Percentiles rank a stretch among this genome's conserved stretches.
Evolutionary conservation across 2,888 invertebrate species (phyloP).

Genomic region (Tetheella fluctuosa): DNA sequence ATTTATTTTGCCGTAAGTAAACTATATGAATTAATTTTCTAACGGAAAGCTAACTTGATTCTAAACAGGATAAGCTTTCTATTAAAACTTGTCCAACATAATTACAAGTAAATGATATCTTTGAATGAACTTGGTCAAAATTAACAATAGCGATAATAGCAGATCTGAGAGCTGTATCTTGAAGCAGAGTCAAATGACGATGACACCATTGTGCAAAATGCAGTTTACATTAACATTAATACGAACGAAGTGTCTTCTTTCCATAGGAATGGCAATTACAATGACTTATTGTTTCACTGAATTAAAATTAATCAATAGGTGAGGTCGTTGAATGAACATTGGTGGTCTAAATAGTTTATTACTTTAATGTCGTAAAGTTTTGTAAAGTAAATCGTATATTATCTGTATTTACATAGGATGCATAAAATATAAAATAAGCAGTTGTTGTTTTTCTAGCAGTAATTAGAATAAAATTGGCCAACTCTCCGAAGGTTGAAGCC

Average conservation of each 20-base stretch:
- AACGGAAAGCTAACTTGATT: conserved; percentile 16
- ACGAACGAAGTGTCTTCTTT: neutral
- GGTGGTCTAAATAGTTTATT: too few species aligned
- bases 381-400: neutral
- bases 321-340: too few species aligned
- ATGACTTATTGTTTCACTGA: too few species aligned
- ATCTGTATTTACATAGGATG: neutral
- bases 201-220: conserved; percentile 10
- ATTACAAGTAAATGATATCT: conserved; percentile 17
- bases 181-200: neutral
- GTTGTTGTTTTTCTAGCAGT: conserved; percentile 23
- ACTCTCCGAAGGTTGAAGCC: conserved; percentile 50
- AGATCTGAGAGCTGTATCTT: too few species aligned
- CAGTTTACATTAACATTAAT: neutral
- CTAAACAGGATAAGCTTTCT: conserved; percentile 35
- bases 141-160: neutral
- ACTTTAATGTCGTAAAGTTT: too few species aligned
- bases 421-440: conserved; percentile 20
- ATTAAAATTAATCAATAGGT: too few species aligned
- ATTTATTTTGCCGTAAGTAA: too few species aligned
- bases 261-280: neutral
- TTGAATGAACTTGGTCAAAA: neutral
- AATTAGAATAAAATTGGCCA: conserved; percentile 30
- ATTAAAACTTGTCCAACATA: conserved; percentile 19
- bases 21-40: conserved; percentile 18